Conservation (phyloP, 2,113 vertebrate genomes). For the Tautogolabrus adspersus region DNA sequence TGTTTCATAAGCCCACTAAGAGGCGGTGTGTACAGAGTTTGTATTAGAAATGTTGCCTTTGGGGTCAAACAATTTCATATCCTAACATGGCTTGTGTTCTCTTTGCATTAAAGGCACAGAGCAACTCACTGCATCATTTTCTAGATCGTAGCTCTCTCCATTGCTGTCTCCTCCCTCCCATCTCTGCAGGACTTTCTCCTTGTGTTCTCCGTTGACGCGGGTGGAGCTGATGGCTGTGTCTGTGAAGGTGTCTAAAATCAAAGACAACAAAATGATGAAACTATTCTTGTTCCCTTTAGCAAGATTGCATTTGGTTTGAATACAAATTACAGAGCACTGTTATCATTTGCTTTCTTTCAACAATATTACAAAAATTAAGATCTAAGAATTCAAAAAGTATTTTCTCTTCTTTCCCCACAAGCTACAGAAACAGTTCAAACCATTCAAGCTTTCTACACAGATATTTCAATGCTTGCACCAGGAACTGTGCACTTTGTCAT, state of each 20-base stretch:
- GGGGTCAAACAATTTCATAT: neutral
- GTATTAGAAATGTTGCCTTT: neutral
- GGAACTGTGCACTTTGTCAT: neutral
- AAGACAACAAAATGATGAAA: neutral
- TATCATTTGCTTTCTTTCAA: no score
- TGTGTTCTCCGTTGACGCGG: constrained; percentile 92
- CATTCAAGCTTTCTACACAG: neutral
- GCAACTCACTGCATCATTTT: constrained; percentile 87
- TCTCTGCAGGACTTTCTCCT: constrained; percentile 91
- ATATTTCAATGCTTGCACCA: neutral
- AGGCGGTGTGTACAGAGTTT: neutral
- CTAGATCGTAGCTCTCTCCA: constrained; percentile 91
- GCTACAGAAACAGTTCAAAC: neutral
- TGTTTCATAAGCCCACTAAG: neutral
- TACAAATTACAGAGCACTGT: no score
- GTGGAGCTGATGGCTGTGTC: constrained; percentile 89
- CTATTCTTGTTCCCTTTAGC: neutral
- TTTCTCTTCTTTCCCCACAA: no score
- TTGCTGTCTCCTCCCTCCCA: constrained; percentile 94
- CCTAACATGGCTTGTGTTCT: neutral
- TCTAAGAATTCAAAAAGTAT: no score
- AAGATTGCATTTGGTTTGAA: neutral
- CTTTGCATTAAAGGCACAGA: neutral
- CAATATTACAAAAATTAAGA: no score
- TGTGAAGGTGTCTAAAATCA: constrained; percentile 88